Conservation (phyloP, 1,140 invertebrate species). For the Drosophila tristis region DNA sequence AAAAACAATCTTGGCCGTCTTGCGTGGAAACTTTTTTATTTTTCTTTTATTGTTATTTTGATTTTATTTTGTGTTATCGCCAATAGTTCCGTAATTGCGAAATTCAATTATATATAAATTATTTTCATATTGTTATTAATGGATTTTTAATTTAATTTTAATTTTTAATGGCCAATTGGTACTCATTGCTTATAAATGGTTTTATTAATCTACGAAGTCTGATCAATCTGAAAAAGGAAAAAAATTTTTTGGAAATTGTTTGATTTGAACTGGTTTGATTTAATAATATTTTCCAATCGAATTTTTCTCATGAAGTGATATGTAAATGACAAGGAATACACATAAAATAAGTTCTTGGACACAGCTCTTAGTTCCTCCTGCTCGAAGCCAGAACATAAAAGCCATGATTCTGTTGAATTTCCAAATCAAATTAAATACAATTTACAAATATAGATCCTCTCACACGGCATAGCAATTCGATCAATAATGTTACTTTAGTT, state of each 20-base stretch:
- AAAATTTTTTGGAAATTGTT: too few relatives aligned
- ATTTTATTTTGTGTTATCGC: constrained; percentile 22
- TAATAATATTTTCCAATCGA: too few relatives aligned
- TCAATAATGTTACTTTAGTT: constrained; percentile 18
- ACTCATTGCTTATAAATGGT: constrained; percentile 22
- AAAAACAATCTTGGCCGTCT: constrained; percentile 37
- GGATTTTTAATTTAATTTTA: constrained; percentile 68
- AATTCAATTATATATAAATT: constrained; percentile 64
- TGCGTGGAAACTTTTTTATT: constrained; percentile 40
- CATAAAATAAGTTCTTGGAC: too few relatives aligned
- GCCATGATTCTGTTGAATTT: too few relatives aligned
- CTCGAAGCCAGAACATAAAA: too few relatives aligned
- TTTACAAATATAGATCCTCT: too few relatives aligned
- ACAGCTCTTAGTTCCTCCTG: too few relatives aligned
- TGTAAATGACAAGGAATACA: too few relatives aligned
- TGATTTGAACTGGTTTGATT: too few relatives aligned
- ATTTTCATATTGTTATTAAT: constrained; percentile 59
- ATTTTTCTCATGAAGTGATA: too few relatives aligned
- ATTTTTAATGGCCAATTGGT: constrained; percentile 47
- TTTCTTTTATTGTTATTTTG: constrained; percentile 11
- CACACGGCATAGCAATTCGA: background rate
- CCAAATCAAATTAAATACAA: too few relatives aligned
- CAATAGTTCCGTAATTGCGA: constrained; percentile 47
- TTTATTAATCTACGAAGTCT: background rate
- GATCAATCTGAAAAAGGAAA: constrained; percentile 18